A percentile compares a stretch with the other conserved stretches of the same genome.
Conservation (phyloP, 2,888 invertebrate species). For the Drosophila formosana region DNA sequence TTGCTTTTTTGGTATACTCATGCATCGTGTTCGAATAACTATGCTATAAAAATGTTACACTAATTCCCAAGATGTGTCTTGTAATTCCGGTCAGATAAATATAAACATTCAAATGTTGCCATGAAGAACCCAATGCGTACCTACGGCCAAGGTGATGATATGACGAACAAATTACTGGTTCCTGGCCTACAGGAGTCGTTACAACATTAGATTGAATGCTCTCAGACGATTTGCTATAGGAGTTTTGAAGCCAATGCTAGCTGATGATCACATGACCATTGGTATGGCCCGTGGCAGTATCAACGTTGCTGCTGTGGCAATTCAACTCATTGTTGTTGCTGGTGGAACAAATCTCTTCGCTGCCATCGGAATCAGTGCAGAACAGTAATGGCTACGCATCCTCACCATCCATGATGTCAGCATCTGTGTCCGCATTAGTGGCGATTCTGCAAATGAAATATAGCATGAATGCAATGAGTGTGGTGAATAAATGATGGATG, state of each 20-base stretch:
- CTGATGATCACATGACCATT: constrained; percentile 61
- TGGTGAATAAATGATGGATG: constrained; percentile 27
- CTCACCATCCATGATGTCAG: constrained; percentile 71
- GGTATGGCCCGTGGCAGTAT: constrained; percentile 20
- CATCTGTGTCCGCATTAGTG: constrained; percentile 74
- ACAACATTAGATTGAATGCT: constrained; percentile 35
- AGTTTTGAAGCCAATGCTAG: constrained; percentile 64
- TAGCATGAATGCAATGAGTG: neutral
- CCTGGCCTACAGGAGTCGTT: constrained; percentile 10
- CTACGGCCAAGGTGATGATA: constrained; percentile 25
- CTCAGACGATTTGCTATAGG: constrained; percentile 29
- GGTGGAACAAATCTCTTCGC: constrained; percentile 78
- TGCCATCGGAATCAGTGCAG: constrained; percentile 83
- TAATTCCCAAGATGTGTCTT: constrained; percentile 54
- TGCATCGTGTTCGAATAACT: constrained; percentile 29
- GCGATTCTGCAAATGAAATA: constrained; percentile 80
- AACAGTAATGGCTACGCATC: constrained; percentile 85
- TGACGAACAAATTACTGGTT: constrained; percentile 16
- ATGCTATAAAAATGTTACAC: constrained; percentile 57
- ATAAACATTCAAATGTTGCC: constrained; percentile 13
- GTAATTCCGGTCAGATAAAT: constrained; percentile 41
- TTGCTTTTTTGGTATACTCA: constrained; percentile 56
- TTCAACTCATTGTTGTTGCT: constrained; percentile 65
- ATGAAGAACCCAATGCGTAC: neutral
- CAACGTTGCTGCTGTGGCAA: constrained; percentile 68